Evolutionary conservation across 2,888 invertebrate species (phyloP), one percentile per base, ranked within the genome.

Genomic region (Thyatira batis): DNA sequence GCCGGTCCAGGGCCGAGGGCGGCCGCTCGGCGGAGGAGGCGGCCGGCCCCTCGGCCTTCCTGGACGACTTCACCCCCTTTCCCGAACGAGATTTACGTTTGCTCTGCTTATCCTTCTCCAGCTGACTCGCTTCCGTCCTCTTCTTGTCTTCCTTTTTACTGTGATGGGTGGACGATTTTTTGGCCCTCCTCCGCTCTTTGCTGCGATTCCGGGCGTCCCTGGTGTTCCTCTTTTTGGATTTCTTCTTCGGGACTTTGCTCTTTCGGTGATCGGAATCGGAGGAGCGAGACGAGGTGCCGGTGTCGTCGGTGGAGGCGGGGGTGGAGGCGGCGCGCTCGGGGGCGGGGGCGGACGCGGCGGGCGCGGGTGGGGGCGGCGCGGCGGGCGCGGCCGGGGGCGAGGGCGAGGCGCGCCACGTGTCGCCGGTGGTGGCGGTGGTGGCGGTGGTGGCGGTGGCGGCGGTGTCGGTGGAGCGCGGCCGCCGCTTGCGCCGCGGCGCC

Each of bases 31-130:
- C 27, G 6, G 46, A 27, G 8, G 27, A 51, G 49, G 2, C 30
- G 10, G 45, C 33, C 9, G 39, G 28, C 10, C n/a, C 43, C 20
- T 54, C 53, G 20, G 49, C 53, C 50, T 62, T 68, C 52, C 73
- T 82, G 8, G 87, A 84, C 1, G 81, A 79, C 58, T 88, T 87
- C 0, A 85, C 87, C 0, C 85, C 87, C 52, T 81, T 84, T 0
- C 86, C 85, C 10, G 78, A 77, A 54, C 69, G 70, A 0, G 86
- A 81, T 63, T 88, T 87, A 6, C 78, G 69, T 60, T 80, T 80
- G 50, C 65, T 69, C 6, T 67, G 63, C 43, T 74, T 76, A 23
- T 76, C 78, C 28, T 60, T 69, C 21, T 68, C 71, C 4, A 58
- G 23, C 27, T 51, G 52, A 8, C 49, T 25, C 28, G 25, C 8